Evolutionary conservation across 2,797 vertebrate species (phyloP).

Genomic region (Echeneis naucrates): DNA sequence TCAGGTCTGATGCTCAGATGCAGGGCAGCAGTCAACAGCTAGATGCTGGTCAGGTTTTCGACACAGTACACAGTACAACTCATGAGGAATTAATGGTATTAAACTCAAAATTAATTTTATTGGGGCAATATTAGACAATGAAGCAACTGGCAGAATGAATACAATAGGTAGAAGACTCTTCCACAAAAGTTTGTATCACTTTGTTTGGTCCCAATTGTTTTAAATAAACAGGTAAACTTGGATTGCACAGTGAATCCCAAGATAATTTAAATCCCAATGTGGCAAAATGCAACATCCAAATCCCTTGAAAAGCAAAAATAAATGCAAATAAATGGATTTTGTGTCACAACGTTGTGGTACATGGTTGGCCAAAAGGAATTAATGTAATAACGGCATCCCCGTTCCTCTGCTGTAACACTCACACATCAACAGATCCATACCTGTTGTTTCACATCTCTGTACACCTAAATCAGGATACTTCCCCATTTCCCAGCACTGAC

Average conservation of each 20-base stretch:
- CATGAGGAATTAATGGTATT: not conserved
- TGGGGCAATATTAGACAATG: not conserved
- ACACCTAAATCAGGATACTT: not conserved
- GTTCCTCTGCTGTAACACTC: too few species aligned
- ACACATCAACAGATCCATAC: too few species aligned
- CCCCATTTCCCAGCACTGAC: not conserved
- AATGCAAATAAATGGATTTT: too few species aligned
- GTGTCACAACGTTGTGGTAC: too few species aligned
- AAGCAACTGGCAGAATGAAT: not conserved
- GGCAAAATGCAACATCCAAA: too few species aligned
- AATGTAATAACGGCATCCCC: too few species aligned
- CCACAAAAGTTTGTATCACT: not conserved
- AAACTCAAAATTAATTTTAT: not conserved
- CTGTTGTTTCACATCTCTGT: too few species aligned
- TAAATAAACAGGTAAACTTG: not conserved
- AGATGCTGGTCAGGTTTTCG: constrained; percentile 1
- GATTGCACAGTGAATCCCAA: too few species aligned
- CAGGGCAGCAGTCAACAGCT: constrained; percentile 60
- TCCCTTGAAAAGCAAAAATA: too few species aligned
- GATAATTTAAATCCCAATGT: too few species aligned
- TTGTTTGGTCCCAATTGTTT: not conserved
- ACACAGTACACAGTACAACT: not conserved
- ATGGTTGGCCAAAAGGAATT: too few species aligned
- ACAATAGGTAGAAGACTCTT: too few species aligned
- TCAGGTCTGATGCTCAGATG: constrained; percentile 40